A percentile compares a stretch with the other conserved stretches of the same genome.
Evolutionary conservation across 2,797 vertebrate genomes (phyloP).

Genomic region (Sparus aurata): DNA sequence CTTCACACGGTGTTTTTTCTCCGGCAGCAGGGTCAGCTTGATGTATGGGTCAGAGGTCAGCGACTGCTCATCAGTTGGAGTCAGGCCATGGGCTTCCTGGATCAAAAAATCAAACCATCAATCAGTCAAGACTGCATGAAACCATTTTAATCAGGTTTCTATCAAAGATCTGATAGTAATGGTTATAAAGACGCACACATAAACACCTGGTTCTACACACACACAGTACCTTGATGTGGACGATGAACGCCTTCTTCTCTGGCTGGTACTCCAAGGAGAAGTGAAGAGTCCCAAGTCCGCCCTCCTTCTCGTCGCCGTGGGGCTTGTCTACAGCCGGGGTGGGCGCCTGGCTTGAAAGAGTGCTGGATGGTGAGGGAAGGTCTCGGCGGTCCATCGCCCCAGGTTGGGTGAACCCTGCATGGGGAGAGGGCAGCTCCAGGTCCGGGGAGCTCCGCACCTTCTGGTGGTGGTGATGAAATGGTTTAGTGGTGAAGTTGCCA

Average conservation of each 20-base stretch:
- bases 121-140: constrained; percentile 3
- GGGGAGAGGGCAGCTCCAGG: constrained; percentile 88
- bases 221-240: constrained; percentile 91
- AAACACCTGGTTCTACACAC: neutral
- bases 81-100: constrained; percentile 92
- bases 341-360: constrained; percentile 89
- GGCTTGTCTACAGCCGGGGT: constrained; percentile 88
- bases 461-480: constrained; percentile 79
- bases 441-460: constrained; percentile 92
- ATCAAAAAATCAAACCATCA: constrained; percentile 15
- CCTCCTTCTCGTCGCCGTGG: constrained; percentile 82
- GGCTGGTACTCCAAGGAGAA: constrained; percentile 98
- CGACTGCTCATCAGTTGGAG: constrained; percentile 97
- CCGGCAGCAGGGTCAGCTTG: constrained; percentile 97
- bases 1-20: constrained; percentile 99
- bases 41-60: constrained; percentile 99
- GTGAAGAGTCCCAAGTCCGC: constrained; percentile 92
- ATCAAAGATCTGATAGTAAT: neutral
- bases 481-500: constrained; percentile 94
- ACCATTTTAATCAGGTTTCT: neutral
- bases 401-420: constrained; percentile 85
- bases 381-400: constrained; percentile 77
- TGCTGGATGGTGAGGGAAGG: constrained; percentile 87
- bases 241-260: constrained; percentile 96
- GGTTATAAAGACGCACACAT: neutral